Evolutionary conservation across 2,888 invertebrate genomes (phyloP), one percentile per base, ranked within the genome.

Genomic region (Coecobrya sp.): DNA sequence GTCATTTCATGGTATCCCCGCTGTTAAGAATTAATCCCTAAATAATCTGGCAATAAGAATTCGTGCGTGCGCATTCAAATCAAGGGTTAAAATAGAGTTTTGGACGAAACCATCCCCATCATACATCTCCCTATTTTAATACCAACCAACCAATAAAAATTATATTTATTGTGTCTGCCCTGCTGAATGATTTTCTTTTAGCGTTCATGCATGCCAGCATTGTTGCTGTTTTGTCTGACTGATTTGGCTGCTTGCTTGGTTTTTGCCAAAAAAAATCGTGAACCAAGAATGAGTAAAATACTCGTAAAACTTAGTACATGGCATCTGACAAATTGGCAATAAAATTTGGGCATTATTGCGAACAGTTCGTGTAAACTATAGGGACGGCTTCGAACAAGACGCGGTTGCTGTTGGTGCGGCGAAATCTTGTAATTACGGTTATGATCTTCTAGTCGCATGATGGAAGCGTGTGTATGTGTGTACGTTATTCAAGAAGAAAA

Each of bases 251-350:
- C 25, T 68, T 68, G 36, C 19, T 25, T 70, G 36, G 19, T 16
- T 36, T 45, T 76, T 76, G 76, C 76, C 76, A 65, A 85, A 85
- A 73, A 85, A 73, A 85, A 65, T 85, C 62, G 85, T 65, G 65
- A 62, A 85, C 22, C 5, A 62, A 59, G 62, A 82, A 36, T 59
- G 36, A 59, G 55, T 1, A 81, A 81, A 81, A 55, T 59, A n/a
- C 65, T 42, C 65, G 68, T 88, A 88, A 88, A 88, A 8, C 49
- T 68, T 62, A 16, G 22, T 81, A 81, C 79, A 81, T 88, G 81
- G 70, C 89, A 89, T 82, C 82, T 89, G 89, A 89, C 89, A 89
- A 89, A 89, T 89, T 82, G 81, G 82, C 36, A 82, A 82, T 82
- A 82, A 81, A 89, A 89, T 68, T 65, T 82, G 81, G 45, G 70